These are phyloP conservation scores for Drosophila nr. fundita DNA, from an alignment of 2,888 invertebrate genomes.

Conservation along the genomic window DNA sequence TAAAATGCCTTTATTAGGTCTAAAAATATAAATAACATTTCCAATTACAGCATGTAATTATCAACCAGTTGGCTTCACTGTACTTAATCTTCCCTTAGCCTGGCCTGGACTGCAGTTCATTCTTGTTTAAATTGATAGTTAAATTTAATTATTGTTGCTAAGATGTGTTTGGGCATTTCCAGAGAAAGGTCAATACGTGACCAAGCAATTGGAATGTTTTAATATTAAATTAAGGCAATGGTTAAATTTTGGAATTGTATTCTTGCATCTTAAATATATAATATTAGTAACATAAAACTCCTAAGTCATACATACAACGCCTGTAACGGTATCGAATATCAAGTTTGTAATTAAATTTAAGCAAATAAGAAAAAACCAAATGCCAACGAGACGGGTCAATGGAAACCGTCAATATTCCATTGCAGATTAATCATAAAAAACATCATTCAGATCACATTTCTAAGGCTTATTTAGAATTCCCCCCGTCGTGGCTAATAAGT, in stretches of 20 bases:
- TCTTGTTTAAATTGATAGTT: neutral
- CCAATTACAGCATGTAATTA: neutral
- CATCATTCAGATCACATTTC: neutral
- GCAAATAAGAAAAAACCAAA: neutral
- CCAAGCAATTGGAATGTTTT: neutral
- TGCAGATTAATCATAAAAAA: neutral
- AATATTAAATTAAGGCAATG: neutral
- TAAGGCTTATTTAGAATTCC: neutral
- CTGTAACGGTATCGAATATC: neutral
- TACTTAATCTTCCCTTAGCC: neutral
- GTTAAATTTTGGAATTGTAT: neutral
- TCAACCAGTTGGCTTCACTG: neutral
- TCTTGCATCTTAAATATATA: neutral
- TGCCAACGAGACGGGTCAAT: neutral
- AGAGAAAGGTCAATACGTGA: neutral
- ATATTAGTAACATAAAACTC: neutral
- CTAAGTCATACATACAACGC: neutral
- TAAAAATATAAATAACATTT: neutral
- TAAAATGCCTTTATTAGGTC: neutral
- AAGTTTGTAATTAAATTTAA: neutral
- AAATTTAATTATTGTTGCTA: neutral
- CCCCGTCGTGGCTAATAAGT: neutral
- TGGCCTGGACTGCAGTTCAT: neutral
- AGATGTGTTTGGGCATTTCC: neutral
- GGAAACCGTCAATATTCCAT: neutral